phyloP scores from a whole-genome alignment of 1,140 invertebrate genomes.

The Trachymyrmex septentrionalis region DNA sequence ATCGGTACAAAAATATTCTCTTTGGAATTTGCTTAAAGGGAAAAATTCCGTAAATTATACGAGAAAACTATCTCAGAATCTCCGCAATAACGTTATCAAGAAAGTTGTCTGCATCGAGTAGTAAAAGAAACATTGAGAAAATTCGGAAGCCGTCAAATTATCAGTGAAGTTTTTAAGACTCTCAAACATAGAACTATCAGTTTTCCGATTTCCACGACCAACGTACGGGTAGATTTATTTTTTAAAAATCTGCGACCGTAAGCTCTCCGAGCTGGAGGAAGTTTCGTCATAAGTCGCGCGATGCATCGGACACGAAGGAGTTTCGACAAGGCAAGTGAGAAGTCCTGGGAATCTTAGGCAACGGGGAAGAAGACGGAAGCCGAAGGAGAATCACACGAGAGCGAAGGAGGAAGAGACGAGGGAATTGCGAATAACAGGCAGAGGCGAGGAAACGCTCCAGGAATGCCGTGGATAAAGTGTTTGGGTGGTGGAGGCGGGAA shows the following conservation, averaged over 20 bases:
- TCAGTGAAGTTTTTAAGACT: background rate
- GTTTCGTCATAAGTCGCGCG: background rate
- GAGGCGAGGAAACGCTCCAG: conserved; percentile 73
- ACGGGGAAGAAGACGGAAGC: conserved; percentile 31
- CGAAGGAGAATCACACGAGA: conserved; percentile 23
- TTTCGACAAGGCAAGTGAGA: conserved; percentile 54
- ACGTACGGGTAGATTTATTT: background rate
- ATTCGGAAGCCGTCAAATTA: background rate
- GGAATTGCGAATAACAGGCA: conserved; percentile 61
- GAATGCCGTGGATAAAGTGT: conserved; percentile 86
- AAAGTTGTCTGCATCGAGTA: conserved; percentile 4
- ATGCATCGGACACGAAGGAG: conserved; percentile 58
- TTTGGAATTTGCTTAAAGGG: background rate
- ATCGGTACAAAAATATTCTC: background rate
- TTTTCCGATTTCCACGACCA: background rate
- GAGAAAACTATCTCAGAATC: background rate
- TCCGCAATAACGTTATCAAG: conserved; percentile 9
- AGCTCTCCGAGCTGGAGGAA: background rate
- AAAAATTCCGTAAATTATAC: background rate
- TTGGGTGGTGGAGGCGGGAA: conserved; percentile 83
- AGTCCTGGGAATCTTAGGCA: conserved; percentile 48
- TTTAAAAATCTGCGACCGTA: background rate
- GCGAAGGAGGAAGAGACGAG: conserved; percentile 12
- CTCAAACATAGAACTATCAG: background rate
- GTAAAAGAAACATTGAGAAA: background rate